Evolutionary conservation across 2,888 invertebrate species (phyloP).

Genomic region (Torymus texanus): DNA sequence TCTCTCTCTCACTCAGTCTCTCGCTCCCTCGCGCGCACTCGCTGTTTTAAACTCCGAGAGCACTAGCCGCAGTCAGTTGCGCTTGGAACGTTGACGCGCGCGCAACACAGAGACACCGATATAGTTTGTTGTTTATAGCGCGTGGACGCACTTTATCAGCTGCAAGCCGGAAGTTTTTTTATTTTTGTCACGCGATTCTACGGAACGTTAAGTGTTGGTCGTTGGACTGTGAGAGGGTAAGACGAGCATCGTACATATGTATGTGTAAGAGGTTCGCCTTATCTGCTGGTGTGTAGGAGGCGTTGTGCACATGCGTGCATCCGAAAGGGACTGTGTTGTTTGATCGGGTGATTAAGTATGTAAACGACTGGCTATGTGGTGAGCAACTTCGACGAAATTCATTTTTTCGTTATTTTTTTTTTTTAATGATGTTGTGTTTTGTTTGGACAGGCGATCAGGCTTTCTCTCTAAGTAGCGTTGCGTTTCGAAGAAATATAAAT

Average conservation of each 20-base stretch:
- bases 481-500: too few species aligned
- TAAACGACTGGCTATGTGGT: conserved; percentile 19
- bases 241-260: neutral
- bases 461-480: too few species aligned
- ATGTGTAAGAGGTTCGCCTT: too few species aligned
- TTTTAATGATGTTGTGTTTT: neutral
- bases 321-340: neutral
- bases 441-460: neutral
- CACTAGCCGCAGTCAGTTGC: conserved; percentile 47
- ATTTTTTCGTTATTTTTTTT: neutral
- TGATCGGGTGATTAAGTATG: conserved; percentile 28
- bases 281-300: neutral
- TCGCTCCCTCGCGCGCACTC: neutral
- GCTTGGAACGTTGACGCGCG: conserved; percentile 39
- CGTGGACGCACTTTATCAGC: neutral
- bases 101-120: neutral
- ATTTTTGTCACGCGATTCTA: neutral
- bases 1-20: conserved; percentile 7
- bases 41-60: conserved; percentile 36
- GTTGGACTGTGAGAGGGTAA: neutral
- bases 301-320: neutral
- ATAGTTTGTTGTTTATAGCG: neutral
- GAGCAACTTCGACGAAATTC: conserved; percentile 11
- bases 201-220: neutral
- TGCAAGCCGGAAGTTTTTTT: neutral